Conservation (phyloP, 1,140 invertebrate genomes). For the Triops cancriformis region DNA sequence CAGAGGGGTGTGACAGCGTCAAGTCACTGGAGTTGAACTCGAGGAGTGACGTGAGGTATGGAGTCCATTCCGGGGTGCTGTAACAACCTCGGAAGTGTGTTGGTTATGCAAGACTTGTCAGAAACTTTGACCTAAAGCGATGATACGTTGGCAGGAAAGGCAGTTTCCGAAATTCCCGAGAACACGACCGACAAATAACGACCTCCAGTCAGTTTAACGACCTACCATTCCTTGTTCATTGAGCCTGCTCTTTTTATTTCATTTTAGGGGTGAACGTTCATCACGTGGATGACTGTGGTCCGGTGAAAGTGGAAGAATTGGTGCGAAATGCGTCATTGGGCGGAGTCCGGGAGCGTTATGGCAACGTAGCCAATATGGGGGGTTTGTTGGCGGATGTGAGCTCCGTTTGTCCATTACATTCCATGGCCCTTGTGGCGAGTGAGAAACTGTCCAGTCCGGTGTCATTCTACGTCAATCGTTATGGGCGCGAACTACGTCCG, state of each 20-base stretch:
- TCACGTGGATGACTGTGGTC: not conserved
- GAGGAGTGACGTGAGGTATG: too few relatives aligned
- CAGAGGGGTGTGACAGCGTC: too few relatives aligned
- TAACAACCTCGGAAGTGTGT: too few relatives aligned
- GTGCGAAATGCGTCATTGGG: not conserved
- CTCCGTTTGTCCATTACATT: not conserved
- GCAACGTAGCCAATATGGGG: not conserved
- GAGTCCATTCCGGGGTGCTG: too few relatives aligned
- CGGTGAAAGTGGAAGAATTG: not conserved
- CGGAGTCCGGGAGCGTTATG: not conserved
- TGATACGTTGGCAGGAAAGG: too few relatives aligned
- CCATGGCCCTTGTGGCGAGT: not conserved
- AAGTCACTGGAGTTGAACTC: too few relatives aligned
- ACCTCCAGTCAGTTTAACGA: not conserved
- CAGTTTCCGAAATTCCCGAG: too few relatives aligned
- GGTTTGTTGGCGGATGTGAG: not conserved
- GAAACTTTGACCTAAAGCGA: too few relatives aligned
- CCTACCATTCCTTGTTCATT: not conserved
- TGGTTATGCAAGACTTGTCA: too few relatives aligned
- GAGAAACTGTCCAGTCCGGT: slow-evolving; percentile 4
- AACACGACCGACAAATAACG: too few relatives aligned
- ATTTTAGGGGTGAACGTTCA: not conserved
- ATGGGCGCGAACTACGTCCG: not conserved
- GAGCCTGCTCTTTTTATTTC: not conserved
- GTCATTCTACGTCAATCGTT: slow-evolving; percentile 6